Conservation (phyloP, 2,888 invertebrate genomes). For the Lamellibrachia satsuma region DNA sequence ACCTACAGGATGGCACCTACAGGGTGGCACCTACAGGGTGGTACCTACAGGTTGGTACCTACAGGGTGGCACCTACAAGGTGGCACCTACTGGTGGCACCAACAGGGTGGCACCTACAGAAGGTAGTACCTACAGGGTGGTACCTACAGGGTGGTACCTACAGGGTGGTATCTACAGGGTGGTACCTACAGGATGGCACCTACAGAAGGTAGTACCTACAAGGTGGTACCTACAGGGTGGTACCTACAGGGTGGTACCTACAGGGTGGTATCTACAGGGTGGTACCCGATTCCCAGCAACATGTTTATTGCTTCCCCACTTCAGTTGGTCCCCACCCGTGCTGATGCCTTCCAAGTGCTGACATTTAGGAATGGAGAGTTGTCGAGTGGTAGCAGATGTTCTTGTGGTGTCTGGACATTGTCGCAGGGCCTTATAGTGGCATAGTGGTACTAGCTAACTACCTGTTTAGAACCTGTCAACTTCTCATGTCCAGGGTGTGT, state of each 20-base stretch:
- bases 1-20: too few species aligned
- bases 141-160: too few species aligned
- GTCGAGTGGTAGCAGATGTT: background rate
- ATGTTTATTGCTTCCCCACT: background rate
- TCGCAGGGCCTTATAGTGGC: background rate
- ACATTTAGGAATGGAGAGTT: background rate
- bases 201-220: too few species aligned
- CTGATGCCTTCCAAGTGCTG: background rate
- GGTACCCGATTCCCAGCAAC: background rate
- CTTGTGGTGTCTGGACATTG: background rate
- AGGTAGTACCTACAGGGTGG: background rate
- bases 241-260: too few species aligned
- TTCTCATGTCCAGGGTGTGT: background rate
- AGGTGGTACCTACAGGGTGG: too few species aligned
- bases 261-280: background rate
- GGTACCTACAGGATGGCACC: too few species aligned
- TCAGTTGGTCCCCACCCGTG: background rate
- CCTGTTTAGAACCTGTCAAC: background rate
- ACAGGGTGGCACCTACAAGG: too few species aligned
- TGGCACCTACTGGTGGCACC: background rate
- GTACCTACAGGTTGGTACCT: background rate
- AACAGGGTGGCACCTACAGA: background rate
- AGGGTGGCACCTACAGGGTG: background rate
- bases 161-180: too few species aligned
- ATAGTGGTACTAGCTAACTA: background rate